These are phyloP conservation scores for Lochmaea crataegi DNA, from an alignment of 2,888 invertebrate genomes.

Conservation along the genomic window DNA sequence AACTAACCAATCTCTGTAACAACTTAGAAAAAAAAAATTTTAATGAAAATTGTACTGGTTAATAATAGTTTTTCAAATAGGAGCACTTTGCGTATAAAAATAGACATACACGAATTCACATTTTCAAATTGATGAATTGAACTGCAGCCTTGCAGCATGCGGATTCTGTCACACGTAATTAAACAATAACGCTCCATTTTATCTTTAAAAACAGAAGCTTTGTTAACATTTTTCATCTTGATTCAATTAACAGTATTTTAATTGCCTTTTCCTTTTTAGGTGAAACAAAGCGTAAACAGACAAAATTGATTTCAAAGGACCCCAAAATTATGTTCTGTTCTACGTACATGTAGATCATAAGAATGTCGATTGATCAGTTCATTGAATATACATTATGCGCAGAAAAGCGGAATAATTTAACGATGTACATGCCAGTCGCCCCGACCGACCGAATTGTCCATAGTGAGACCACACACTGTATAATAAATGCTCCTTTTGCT, in stretches of 20 bases:
- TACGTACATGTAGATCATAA: slow-evolving; percentile 52
- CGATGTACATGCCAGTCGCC: slow-evolving; percentile 55
- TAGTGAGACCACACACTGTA: slow-evolving; percentile 47
- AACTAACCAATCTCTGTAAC: too few species aligned
- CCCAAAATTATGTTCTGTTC: slow-evolving; percentile 44
- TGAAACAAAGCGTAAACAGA: slow-evolving; percentile 47
- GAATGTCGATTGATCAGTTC: slow-evolving; percentile 61
- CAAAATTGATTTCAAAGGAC: slow-evolving; percentile 46
- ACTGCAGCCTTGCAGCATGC: slow-evolving; percentile 16
- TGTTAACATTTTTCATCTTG: slow-evolving; percentile 20
- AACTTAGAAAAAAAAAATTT: too few species aligned
- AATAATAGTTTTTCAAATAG: neutral
- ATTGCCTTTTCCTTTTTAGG: slow-evolving; percentile 45
- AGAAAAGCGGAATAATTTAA: slow-evolving; percentile 64
- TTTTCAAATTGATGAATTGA: neutral
- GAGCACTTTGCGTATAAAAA: neutral
- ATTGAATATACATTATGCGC: slow-evolving; percentile 61
- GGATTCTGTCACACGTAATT: slow-evolving; percentile 10
- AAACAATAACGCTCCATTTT: slow-evolving; percentile 11
- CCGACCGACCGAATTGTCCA: slow-evolving; percentile 35
- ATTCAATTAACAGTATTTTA: slow-evolving; percentile 49
- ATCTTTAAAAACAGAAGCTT: slow-evolving; percentile 21
- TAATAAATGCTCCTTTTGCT: slow-evolving; percentile 24
- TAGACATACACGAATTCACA: neutral
- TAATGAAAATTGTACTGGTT: too few species aligned